Conservation (phyloP, 2,797 vertebrate species). For the Danio albolineatus region DNA sequence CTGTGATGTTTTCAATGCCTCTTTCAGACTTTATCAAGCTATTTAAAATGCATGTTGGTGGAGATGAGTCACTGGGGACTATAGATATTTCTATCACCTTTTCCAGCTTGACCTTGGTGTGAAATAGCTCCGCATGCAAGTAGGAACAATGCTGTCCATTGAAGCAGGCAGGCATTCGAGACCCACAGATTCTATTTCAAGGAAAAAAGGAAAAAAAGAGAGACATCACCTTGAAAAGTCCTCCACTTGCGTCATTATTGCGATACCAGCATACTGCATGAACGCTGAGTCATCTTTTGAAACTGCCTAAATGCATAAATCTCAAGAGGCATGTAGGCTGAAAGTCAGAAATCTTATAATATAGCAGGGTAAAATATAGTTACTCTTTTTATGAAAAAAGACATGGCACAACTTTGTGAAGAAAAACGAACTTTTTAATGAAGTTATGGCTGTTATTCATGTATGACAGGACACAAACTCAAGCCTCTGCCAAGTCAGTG, state of each 20-base stretch:
- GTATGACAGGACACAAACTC: conserved; percentile 43
- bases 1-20: not conserved
- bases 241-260: conserved; percentile 45
- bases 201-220: conserved; percentile 10
- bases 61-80: conserved; percentile 19
- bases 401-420: conserved; percentile 17
- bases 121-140: conserved; percentile 36
- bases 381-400: not conserved
- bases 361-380: not conserved
- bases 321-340: conserved; percentile 30
- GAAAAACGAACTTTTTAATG: conserved; percentile 53
- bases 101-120: conserved; percentile 48
- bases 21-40: not conserved
- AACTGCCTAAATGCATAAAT: conserved; percentile 37
- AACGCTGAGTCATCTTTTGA: conserved; percentile 40
- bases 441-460: conserved; percentile 44
- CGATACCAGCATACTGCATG: conserved; percentile 23
- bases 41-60: not conserved
- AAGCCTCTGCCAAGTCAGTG: conserved; percentile 27
- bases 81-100: conserved; percentile 24
- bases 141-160: conserved; percentile 58
- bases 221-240: conserved; percentile 57
- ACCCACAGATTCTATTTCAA: conserved; percentile 52
- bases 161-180: conserved; percentile 41
- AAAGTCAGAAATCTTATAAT: conserved; percentile 5